These are phyloP conservation scores for Gallinago nigripennis DNA, from an alignment of 2,797 vertebrate genomes.

Conservation along the genomic window DNA sequence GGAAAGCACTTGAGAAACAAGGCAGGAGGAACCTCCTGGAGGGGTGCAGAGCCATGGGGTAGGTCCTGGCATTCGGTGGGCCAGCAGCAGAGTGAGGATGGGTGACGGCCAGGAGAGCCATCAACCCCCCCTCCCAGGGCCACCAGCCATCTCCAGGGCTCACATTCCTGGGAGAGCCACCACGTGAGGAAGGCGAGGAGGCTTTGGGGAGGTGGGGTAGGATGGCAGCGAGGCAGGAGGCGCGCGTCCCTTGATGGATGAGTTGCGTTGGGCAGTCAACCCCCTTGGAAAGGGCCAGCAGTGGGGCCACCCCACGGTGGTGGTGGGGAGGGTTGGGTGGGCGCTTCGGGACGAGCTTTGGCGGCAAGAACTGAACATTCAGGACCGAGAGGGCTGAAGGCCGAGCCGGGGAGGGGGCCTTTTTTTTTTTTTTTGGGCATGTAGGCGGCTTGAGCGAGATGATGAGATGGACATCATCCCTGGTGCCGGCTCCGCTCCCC, in stretches of 20 bases:
- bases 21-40: constrained; percentile 34
- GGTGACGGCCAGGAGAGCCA: background rate
- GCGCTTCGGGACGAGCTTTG: constrained; percentile 10
- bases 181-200: accelerated
- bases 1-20: constrained; percentile 55
- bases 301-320: background rate
- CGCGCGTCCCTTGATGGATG: background rate
- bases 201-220: accelerated
- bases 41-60: constrained; percentile 17
- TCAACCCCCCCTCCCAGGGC: background rate
- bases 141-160: background rate
- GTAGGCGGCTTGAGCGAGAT: constrained; percentile 26
- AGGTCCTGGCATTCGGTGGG: background rate
- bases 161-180: background rate
- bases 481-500: background rate
- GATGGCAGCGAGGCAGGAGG: background rate
- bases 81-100: background rate
- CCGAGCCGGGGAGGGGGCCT: background rate
- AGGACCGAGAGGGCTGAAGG: constrained; percentile 18
- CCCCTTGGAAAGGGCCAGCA: background rate
- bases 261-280: accelerated
- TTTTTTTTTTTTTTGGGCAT: background rate
- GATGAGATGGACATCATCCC: background rate
- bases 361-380: constrained; percentile 26
- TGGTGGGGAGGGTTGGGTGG: background rate